Percentiles rank a stretch among this genome's conserved stretches.
These are phyloP conservation scores for Pao palembangensis DNA, from an alignment of 2,113 vertebrate species.

Conservation along the genomic window DNA sequence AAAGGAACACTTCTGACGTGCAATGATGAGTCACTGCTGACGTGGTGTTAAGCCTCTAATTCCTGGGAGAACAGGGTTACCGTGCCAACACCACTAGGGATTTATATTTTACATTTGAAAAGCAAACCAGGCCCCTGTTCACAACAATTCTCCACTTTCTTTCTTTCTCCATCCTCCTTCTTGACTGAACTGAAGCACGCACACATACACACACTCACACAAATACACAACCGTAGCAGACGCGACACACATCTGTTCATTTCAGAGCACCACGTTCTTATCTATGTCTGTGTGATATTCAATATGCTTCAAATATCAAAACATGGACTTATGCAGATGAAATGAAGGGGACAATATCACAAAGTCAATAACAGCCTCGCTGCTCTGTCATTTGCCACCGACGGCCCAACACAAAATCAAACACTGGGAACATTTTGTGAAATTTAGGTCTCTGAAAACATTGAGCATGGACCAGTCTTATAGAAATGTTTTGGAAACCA, in stretches of 20 bases:
- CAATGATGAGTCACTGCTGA: constrained; percentile 65
- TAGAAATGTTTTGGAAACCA: too few species aligned
- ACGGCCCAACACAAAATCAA: constrained; percentile 2
- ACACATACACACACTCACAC: constrained; percentile 24
- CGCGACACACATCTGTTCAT: constrained; percentile 36
- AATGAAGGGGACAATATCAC: constrained; percentile 46
- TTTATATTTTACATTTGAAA: constrained; percentile 68
- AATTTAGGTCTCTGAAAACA: background rate
- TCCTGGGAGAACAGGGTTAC: constrained; percentile 64
- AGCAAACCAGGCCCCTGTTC: constrained; percentile 47
- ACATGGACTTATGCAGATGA: constrained; percentile 60
- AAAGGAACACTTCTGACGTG: constrained; percentile 38
- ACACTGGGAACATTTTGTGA: background rate
- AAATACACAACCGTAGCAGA: constrained; percentile 27
- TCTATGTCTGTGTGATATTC: constrained; percentile 60
- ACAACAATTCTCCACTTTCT: constrained; percentile 48
- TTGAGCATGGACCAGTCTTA: too few species aligned
- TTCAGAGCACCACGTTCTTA: constrained; percentile 50
- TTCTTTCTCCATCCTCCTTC: constrained; percentile 24
- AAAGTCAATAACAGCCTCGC: constrained; percentile 38
- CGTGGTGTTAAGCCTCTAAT: constrained; percentile 63
- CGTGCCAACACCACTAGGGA: constrained; percentile 51
- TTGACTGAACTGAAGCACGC: constrained; percentile 33
- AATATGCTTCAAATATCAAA: constrained; percentile 64
- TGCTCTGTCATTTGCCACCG: constrained; percentile 17